A percentile compares a stretch with the other conserved stretches of the same genome.
phyloP scores from a whole-genome alignment of 2,113 vertebrate genomes.

The Lagenorhynchus albirostris region DNA sequence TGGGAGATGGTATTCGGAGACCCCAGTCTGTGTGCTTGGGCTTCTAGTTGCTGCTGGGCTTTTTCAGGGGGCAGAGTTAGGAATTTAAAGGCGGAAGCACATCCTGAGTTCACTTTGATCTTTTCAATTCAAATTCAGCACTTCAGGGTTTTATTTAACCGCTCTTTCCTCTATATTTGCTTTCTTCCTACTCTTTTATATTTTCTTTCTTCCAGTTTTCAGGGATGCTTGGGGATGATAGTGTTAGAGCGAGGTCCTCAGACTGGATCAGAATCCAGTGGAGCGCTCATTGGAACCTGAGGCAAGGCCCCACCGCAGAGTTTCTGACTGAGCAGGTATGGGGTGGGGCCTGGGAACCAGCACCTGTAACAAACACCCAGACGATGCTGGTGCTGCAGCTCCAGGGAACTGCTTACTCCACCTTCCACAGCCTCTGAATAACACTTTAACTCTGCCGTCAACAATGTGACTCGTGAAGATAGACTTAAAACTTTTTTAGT shows the following conservation, averaged over 20 bases:
- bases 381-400: not conserved
- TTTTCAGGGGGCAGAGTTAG: not conserved
- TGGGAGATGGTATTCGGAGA: not conserved
- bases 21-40: not conserved
- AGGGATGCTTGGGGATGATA: not conserved
- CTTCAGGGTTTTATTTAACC: not conserved
- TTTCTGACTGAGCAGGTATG: not conserved
- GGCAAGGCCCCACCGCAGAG: accelerated
- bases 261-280: not conserved
- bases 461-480: not conserved
- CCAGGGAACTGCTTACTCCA: not conserved
- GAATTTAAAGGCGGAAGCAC: not conserved
- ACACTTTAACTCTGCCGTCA: not conserved
- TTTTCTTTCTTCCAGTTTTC: not conserved
- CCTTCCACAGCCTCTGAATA: not conserved
- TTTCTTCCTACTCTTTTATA: not conserved
- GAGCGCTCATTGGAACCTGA: not conserved
- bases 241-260: not conserved
- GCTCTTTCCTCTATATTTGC: not conserved
- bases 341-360: not conserved
- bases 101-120: not conserved
- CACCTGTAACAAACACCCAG: not conserved
- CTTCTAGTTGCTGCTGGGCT: not conserved
- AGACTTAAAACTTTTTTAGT: too few species aligned
- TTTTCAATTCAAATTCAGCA: not conserved